Conservation (phyloP, 1,140 invertebrate genomes). For the Brachionus rotundiformis region DNA sequence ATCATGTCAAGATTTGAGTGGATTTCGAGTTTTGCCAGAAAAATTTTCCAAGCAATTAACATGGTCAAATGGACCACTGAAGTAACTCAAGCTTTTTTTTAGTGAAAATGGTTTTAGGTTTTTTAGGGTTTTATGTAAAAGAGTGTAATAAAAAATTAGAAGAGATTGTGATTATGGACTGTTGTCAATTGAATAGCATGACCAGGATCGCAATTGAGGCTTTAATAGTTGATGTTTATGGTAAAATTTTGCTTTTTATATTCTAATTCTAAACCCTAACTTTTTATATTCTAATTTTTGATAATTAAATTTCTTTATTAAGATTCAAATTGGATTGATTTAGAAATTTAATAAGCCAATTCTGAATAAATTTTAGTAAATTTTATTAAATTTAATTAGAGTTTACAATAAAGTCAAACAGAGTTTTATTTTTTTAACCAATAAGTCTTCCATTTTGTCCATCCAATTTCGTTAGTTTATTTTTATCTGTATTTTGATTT, state of each 20-base stretch:
- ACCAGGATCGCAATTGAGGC: slow-evolving; percentile 63
- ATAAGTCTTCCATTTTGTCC: no score
- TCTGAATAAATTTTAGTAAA: no score
- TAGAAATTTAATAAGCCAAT: no score
- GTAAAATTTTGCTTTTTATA: slow-evolving; percentile 55
- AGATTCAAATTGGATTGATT: no score
- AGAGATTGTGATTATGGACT: slow-evolving; percentile 63
- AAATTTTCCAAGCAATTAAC: slow-evolving; percentile 70
- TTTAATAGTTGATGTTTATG: slow-evolving; percentile 65
- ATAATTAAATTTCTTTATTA: no score
- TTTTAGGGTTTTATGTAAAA: slow-evolving; percentile 59
- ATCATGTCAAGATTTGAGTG: slow-evolving; percentile 69
- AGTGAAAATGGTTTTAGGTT: slow-evolving; percentile 31
- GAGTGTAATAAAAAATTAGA: slow-evolving; percentile 63
- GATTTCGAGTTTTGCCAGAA: slow-evolving; percentile 72
- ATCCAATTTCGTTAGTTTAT: no score
- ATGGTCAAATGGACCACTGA: background rate
- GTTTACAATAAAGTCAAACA: no score
- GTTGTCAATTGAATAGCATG: slow-evolving; percentile 61
- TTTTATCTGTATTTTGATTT: no score
- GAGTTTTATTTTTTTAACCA: no score
- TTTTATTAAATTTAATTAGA: no score
- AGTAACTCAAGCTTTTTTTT: slow-evolving; percentile 56
- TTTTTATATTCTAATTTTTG: no score
- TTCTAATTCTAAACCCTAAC: no score